Base-by-base conservation (phyloP, 2,113 vertebrate genomes). In the Petaurus breviceps region DNA sequence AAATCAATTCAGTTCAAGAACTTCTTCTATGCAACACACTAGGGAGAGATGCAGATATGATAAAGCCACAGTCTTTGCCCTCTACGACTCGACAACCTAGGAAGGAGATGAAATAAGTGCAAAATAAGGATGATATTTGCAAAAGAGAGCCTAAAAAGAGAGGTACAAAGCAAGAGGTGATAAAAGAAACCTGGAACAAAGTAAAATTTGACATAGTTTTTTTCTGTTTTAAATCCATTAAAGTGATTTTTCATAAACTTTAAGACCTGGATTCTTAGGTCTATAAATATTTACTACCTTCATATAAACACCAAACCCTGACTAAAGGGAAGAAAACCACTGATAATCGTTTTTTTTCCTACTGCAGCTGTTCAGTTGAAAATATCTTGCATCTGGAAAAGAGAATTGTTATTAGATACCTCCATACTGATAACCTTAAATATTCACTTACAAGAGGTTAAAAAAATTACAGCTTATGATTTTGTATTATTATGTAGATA, bases 321-420 rank as follows among this genome's bases (percentile, higher is more conserved):
- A 84, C 68, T 84, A 43, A 84, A 84, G 16, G n/a, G 68, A 84
- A 43, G 68, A 23, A 84, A 84, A 84, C 68, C n/a, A 84, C 37
- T 84, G 68, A 84, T 84, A 77, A 43, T 14, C 68, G 8, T 84
- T 84, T 61, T 84, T n/a, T 43, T 0, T 22, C 8, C 0, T 43
- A 84, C 37, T 84, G 26, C 25, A 93, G 61, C 96, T 92, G 26
- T 61, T 12, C 26, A 92, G 52, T 96, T 94, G 92, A 92, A 95
- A 96, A 89, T 89, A 3, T 77, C 92, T 97, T 93, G 16, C 37
- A 92, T 91, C 54, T 96, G 23, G 52, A 95, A 95, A 95, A 91
- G 26, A 51, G 28, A 93, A 91, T 94, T 90, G 90, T 95, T 92
- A 93, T 14, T 90, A 93, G 28, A 90, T 91, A 16, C 2, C 8